Evolutionary conservation across 2,113 vertebrate species (phyloP), one percentile per base, ranked within the genome.

Genomic region (Albula glossodonta): DNA sequence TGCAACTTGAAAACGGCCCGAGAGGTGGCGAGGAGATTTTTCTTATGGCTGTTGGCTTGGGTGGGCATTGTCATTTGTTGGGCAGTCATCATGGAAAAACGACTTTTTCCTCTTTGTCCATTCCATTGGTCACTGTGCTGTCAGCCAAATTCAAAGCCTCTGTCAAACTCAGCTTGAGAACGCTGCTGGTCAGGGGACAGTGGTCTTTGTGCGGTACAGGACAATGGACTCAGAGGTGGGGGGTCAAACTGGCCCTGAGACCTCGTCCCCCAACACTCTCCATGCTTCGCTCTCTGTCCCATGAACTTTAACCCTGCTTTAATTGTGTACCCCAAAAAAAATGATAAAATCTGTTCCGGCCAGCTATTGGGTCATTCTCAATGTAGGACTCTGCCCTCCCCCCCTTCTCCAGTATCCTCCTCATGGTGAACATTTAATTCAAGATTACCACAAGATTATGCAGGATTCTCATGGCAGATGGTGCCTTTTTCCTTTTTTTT

Each of bases 381-480:
- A 91, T 88, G 87, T 1, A 84, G 57, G 78, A 17, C 87, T 87
- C 66, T 84, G 80, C 74, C 12, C 53, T 19, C 81, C 81, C 31
- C 25, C 51, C 78, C 51, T 19, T 57, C 70, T 51, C 78, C 83
- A 63, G 79, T 86, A 79, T 83, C 81, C 60, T 66, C 60, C 9
- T 90, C 87, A 86, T 84, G 5, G 49, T 78, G 80, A 85, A 87
- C 89, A 90, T 93, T 88, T 89, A 87, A 88, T 66, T 87, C 84
- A 86, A 93, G 94, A 95, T 94, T 94, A 95, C 25, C 74, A 81
- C 22, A 83, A 93, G 94, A 95, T 96, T 95, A 96, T 25, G 79
- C 80, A 82, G 1, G 85, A 92, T 88, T 88, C 86, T 90, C 51
- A 85, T 88, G 91, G 88, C 94, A 95, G 94, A 95, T 94, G 94